Percentiles rank a stretch among this genome's conserved stretches.
Conservation (phyloP, 2,113 vertebrate genomes). For the Ahaetulla prasina region DNA sequence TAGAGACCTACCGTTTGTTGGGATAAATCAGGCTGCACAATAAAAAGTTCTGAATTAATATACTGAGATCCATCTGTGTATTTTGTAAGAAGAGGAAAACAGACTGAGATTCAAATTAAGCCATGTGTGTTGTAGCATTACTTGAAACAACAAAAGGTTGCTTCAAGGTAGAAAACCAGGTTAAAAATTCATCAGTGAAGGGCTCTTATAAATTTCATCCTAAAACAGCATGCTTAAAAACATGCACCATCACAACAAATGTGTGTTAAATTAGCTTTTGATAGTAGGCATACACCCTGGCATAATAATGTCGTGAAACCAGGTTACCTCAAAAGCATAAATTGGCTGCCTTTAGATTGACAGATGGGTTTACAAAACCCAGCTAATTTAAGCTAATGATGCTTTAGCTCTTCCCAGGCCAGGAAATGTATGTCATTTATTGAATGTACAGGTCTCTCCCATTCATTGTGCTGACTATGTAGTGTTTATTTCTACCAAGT, state of each 20-base stretch:
- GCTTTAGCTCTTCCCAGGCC: neutral
- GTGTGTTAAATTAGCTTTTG: neutral
- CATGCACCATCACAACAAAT: neutral
- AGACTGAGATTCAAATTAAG: neutral
- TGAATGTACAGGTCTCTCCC: neutral
- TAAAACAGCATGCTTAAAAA: neutral
- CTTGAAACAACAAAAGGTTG: neutral
- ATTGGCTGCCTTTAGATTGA: neutral
- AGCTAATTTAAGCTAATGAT: neutral
- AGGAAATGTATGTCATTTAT: neutral
- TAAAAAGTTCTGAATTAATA: slow-evolving; percentile 38
- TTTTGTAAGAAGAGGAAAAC: neutral
- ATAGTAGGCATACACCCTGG: neutral
- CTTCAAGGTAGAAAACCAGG: neutral
- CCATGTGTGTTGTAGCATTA: neutral
- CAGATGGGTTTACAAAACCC: neutral
- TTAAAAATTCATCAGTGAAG: neutral
- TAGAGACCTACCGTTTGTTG: slow-evolving; percentile 9
- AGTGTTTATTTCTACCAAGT: neutral
- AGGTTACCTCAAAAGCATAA: neutral
- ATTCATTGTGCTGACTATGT: neutral
- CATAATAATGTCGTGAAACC: neutral
- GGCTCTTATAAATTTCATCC: neutral
- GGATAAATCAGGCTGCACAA: slow-evolving; percentile 41
- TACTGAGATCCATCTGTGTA: neutral